Base-by-base conservation (phyloP, 2,113 vertebrate genomes). In the Quiscalus mexicanus region DNA sequence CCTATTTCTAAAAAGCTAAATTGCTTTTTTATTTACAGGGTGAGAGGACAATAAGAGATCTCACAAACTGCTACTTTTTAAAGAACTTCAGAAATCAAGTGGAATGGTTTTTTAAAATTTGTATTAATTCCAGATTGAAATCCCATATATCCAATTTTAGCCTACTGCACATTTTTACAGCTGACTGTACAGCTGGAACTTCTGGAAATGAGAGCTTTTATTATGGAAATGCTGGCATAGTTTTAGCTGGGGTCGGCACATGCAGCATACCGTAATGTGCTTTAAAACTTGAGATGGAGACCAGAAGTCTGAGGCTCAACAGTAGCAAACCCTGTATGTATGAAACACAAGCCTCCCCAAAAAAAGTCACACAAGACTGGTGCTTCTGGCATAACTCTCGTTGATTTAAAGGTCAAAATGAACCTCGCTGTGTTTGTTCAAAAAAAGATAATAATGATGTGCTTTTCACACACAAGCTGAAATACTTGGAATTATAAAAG, bases 271-370 rank as follows among this genome's bases (percentile, higher is more conserved):
- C 16, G 18, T 82, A 95, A 95, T 73, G 55, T 84, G 65, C 74
- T 93, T 95, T 97, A 95, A 93, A 93, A 92, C 33, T 67, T 70
- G 65, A 95, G 86, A 89, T 92, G 94, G 96, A 97, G 95, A 96
- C 90, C 90, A 96, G 78, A 89, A 96, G 95, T 96, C 95, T 96
- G 92, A 94, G 65, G 33, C 53, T 69, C 41, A 81, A 92, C 90
- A 90, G 93, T 86, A 95, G 90, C 93, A 89, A 92, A 60, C 16
- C 12, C 62, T 65, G 25, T 62, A 41, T 20, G 30, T 13, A 47
- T 39, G 75, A 91, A 94, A 88, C 37, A 73, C 47, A 94, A 92
- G 31, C 35, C 37, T 65, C 35, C 7, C 58, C 15, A 23, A 64
- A 85, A 90, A 87, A 60, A 33, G 20, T 69, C 74, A 37, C 31